phyloP scores from a whole-genome alignment of 2,888 invertebrate genomes.

The Heteromurus nitidus region DNA sequence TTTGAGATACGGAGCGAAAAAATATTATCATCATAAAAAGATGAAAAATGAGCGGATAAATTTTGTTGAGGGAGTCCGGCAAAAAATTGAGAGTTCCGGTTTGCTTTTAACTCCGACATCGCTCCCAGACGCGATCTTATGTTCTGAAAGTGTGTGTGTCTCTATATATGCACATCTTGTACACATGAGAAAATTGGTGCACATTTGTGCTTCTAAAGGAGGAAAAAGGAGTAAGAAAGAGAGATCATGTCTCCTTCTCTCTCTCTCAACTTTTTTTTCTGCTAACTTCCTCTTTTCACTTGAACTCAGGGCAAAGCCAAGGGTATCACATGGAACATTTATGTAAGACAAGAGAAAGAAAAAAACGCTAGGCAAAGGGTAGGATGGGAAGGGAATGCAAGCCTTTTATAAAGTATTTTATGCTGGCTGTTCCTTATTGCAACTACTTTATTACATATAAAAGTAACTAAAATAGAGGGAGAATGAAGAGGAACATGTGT shows the following conservation, averaged over 20 bases:
- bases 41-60: constrained; percentile 70
- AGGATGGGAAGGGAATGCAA: background rate
- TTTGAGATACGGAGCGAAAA: constrained; percentile 45
- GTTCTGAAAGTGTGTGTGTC: no score
- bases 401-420: background rate
- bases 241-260: constrained; percentile 37
- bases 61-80: constrained; percentile 66
- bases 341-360: constrained; percentile 1
- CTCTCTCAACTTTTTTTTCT: background rate
- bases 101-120: constrained; percentile 37
- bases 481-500: constrained; percentile 44
- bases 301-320: background rate
- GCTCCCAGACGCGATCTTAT: no score
- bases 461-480: constrained; percentile 40
- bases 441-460: constrained; percentile 45
- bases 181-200: background rate
- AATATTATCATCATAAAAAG: constrained; percentile 68
- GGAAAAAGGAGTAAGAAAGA: background rate
- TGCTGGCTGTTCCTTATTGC: background rate
- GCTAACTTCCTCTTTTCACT: constrained; percentile 36
- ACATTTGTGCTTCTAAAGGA: background rate
- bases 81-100: constrained; percentile 67
- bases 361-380: background rate
- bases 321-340: background rate
- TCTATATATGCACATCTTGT: background rate